Conservation (phyloP, 2,797 vertebrate species). For the Sylvia borin region DNA sequence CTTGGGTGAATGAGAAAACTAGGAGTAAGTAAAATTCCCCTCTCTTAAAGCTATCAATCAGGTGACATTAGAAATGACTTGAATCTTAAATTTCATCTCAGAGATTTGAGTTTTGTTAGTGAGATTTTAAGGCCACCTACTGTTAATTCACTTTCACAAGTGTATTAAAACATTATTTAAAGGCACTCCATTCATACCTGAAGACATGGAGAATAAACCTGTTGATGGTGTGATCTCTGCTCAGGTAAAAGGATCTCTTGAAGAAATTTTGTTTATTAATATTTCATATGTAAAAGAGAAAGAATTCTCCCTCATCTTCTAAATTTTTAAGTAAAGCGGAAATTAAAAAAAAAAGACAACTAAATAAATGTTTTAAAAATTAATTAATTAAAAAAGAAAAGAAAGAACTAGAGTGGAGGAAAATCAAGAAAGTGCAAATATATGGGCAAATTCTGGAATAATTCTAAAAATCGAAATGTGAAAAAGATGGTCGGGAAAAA, state of each 20-base stretch:
- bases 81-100: neutral
- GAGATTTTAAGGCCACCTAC: neutral
- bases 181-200: neutral
- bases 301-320: neutral
- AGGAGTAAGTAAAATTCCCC: neutral
- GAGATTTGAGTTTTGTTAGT: neutral
- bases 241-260: neutral
- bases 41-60: neutral
- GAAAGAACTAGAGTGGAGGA: neutral
- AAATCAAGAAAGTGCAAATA: neutral
- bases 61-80: neutral
- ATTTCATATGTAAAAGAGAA: neutral
- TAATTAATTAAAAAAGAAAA: neutral
- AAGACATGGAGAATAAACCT: neutral
- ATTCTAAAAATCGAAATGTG: neutral
- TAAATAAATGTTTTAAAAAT: neutral
- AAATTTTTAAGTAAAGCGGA: neutral
- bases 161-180: neutral
- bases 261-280: neutral
- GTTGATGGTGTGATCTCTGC: neutral
- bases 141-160: neutral
- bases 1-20: slow-evolving; percentile 18
- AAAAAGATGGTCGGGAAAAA: neutral
- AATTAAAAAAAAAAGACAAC: neutral
- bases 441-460: neutral